Evolutionary conservation across 1,140 invertebrate species (phyloP).

Genomic region (Lerema accius): DNA sequence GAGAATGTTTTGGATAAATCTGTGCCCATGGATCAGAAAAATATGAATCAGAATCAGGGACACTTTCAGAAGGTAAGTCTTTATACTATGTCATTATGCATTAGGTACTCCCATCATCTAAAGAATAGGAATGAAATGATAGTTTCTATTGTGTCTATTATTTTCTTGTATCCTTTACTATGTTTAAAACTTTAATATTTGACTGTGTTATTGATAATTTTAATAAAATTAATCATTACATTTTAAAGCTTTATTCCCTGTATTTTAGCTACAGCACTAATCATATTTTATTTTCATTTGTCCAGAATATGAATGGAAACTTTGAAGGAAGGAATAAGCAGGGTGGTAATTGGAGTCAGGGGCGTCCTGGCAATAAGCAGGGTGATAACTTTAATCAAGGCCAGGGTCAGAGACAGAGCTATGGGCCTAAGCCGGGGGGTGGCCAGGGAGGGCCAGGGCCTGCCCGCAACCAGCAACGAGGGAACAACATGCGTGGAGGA

Average conservation of each 20-base stretch:
- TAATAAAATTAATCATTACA: too few species aligned
- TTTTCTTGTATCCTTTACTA: too few species aligned
- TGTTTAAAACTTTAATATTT: too few species aligned
- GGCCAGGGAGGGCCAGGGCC: conserved; percentile 36
- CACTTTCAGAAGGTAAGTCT: conserved; percentile 49
- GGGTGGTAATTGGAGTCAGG: conserved; percentile 52
- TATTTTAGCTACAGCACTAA: too few species aligned
- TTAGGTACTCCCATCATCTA: too few species aligned
- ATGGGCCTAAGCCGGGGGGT: conserved; percentile 47
- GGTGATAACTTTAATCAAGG: conserved; percentile 49
- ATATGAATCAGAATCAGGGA: conserved; percentile 51
- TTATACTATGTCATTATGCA: too few species aligned
- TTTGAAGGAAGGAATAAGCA: conserved; percentile 62
- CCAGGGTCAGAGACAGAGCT: conserved; percentile 40
- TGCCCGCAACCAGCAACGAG: conserved; percentile 52
- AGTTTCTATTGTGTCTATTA: too few species aligned
- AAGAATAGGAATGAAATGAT: too few species aligned
- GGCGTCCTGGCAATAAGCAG: conserved; percentile 53
- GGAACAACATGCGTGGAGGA: conserved; percentile 44
- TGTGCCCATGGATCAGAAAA: conserved; percentile 49
- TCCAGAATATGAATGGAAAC: conserved; percentile 71
- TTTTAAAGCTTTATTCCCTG: too few species aligned
- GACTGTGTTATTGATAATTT: too few species aligned
- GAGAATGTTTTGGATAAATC: conserved; percentile 63
- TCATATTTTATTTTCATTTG: conserved; percentile 36